These are phyloP conservation scores for Tachysurus fulvidraco DNA, from an alignment of 2,113 vertebrate genomes.

Conservation along the genomic window DNA sequence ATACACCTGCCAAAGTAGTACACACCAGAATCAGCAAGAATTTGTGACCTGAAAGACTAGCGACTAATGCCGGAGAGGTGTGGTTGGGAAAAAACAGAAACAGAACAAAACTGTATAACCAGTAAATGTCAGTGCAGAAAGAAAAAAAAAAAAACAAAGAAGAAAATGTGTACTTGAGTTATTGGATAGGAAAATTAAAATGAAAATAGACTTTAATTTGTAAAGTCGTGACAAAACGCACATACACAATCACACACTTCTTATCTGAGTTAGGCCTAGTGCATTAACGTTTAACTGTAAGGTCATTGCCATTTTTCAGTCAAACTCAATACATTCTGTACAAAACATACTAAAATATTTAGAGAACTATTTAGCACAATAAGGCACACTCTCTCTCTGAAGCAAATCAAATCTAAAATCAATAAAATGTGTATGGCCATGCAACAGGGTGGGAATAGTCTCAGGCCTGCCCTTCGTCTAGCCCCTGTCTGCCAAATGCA, in stretches of 20 bases:
- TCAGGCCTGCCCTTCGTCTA: conserved; percentile 79
- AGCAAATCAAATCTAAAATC: conserved; percentile 48
- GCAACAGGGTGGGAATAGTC: conserved; percentile 62
- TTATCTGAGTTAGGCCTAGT: background rate
- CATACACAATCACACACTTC: conserved; percentile 2
- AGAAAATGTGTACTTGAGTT: conserved; percentile 1
- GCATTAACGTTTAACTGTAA: conserved; percentile 15
- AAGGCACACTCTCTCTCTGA: background rate
- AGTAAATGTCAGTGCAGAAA: conserved; percentile 1
- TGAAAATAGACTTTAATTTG: conserved; percentile 27
- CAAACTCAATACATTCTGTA: conserved; percentile 39
- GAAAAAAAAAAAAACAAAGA: background rate
- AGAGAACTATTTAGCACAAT: conserved; percentile 43
- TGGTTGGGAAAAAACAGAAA: background rate
- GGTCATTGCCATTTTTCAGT: conserved; percentile 29
- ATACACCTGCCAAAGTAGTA: background rate
- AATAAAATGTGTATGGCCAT: conserved; percentile 56
- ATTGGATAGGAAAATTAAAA: conserved; percentile 15
- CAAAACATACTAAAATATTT: conserved; percentile 50
- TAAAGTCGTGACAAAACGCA: background rate
- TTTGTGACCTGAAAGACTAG: background rate
- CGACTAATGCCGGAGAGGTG: too few species aligned
- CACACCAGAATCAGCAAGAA: background rate
- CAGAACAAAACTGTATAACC: background rate
- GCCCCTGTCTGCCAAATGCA: conserved; percentile 78